Conservation (phyloP, 2,888 invertebrate species). For the Prosopocoilus inquinatus region DNA sequence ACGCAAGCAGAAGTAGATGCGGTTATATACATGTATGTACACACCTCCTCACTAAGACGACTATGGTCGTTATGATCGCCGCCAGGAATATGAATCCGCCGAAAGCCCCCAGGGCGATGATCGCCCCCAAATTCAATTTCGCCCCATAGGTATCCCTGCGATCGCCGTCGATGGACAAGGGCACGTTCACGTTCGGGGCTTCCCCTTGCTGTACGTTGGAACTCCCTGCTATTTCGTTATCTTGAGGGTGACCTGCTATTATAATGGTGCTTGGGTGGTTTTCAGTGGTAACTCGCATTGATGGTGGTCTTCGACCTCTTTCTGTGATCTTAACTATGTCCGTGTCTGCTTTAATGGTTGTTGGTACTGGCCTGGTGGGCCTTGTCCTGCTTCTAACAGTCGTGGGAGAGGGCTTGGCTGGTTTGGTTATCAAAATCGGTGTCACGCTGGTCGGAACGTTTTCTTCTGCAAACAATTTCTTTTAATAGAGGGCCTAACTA, state of each 20-base stretch:
- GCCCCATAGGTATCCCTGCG: slow-evolving; percentile 61
- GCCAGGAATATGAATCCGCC: slow-evolving; percentile 89
- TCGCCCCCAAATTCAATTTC: slow-evolving; percentile 79
- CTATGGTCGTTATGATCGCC: slow-evolving; percentile 84
- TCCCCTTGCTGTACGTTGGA: slow-evolving; percentile 60
- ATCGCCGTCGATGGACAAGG: slow-evolving; percentile 64
- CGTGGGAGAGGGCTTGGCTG: slow-evolving; percentile 30
- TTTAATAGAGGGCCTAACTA: neutral
- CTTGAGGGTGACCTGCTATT: slow-evolving; percentile 66
- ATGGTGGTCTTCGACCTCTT: slow-evolving; percentile 39
- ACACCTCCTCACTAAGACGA: slow-evolving; percentile 86
- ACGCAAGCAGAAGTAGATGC: slow-evolving; percentile 14
- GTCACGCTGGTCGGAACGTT: slow-evolving; percentile 15
- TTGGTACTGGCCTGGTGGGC: slow-evolving; percentile 46
- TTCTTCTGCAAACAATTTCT: slow-evolving; percentile 25
- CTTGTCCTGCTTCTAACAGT: slow-evolving; percentile 41
- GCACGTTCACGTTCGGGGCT: slow-evolving; percentile 65
- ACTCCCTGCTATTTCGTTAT: slow-evolving; percentile 68
- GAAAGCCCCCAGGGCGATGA: slow-evolving; percentile 85
- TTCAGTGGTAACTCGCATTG: slow-evolving; percentile 31
- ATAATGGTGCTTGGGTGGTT: slow-evolving; percentile 29
- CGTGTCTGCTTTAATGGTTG: slow-evolving; percentile 45
- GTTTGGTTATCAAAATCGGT: slow-evolving; percentile 8
- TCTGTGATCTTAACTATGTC: slow-evolving; percentile 43
- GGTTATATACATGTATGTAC: slow-evolving; percentile 27